A percentile compares a stretch with the other conserved stretches of the same genome.
Conservation (phyloP, 2,888 invertebrate species). For the Patella pellucida region DNA sequence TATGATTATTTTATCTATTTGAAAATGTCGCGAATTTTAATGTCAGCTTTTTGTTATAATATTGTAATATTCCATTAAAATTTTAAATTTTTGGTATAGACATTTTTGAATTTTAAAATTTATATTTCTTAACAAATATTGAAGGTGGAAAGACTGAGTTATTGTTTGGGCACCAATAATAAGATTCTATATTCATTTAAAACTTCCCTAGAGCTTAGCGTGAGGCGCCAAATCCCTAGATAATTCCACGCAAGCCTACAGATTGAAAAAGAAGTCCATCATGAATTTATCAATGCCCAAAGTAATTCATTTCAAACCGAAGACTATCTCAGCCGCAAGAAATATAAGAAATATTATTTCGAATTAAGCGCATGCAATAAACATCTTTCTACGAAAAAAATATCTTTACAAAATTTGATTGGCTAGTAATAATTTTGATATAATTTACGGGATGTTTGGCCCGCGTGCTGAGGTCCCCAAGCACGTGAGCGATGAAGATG, state of each 20-base stretch:
- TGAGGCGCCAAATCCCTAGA: not conserved
- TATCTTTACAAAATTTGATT: too few species aligned
- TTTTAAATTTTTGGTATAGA: too few species aligned
- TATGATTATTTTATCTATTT: too few species aligned
- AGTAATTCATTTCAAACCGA: not conserved
- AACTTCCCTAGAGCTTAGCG: not conserved
- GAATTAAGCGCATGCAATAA: too few species aligned
- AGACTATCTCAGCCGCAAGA: not conserved
- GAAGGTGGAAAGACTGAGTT: not conserved
- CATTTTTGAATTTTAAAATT: too few species aligned
- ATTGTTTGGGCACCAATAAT: not conserved
- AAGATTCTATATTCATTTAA: constrained; percentile 6
- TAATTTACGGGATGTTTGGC: not conserved
- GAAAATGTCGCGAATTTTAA: too few species aligned
- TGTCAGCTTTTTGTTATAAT: too few species aligned
- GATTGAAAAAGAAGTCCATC: not conserved
- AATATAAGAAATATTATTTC: too few species aligned
- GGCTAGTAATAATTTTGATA: too few species aligned
- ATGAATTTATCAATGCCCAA: not conserved
- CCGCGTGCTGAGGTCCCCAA: not conserved
- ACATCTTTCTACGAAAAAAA: too few species aligned
- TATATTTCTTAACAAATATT: too few species aligned
- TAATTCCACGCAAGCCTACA: not conserved
- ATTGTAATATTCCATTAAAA: too few species aligned
- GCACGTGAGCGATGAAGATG: not conserved